Percentiles rank a stretch among this genome's conserved stretches.
Evolutionary conservation across 2,113 vertebrate species (phyloP).

Genomic region (Vanacampus margaritifer): DNA sequence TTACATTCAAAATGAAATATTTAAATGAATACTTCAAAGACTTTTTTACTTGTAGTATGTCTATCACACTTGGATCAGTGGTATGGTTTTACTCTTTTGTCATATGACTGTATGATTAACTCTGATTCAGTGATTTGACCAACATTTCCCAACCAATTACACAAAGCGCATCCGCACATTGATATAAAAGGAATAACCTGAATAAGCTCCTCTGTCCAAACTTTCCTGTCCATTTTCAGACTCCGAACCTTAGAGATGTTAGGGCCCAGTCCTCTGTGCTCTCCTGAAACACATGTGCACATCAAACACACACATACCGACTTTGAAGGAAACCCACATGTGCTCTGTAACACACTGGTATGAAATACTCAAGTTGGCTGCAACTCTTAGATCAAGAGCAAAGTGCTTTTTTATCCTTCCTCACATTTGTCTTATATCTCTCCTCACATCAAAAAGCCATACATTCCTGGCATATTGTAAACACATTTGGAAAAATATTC

Average conservation of each 20-base stretch:
- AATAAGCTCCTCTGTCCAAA: conserved; percentile 91
- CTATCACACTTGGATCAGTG: not conserved
- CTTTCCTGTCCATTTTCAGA: conserved; percentile 94
- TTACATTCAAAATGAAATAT: too few species aligned
- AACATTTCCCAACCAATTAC: not conserved
- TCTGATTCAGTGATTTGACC: not conserved
- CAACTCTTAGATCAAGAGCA: not conserved
- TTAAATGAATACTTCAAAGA: too few species aligned
- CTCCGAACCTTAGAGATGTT: conserved; percentile 90
- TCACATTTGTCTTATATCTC: not conserved
- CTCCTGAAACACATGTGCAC: conserved; percentile 66
- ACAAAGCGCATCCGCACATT: not conserved
- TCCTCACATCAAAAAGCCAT: not conserved
- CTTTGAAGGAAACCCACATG: conserved; percentile 9
- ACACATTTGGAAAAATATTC: not conserved
- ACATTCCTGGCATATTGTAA: not conserved
- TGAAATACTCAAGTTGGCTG: conserved; percentile 6
- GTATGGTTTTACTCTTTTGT: not conserved
- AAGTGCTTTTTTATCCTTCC: not conserved
- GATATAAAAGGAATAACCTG: conserved; percentile 62
- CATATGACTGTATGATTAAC: not conserved
- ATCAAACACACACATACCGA: conserved; percentile 8
- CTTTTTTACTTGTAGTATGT: too few species aligned
- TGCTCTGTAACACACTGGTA: not conserved
- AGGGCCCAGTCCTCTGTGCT: conserved; percentile 86